phyloP scores from a whole-genome alignment of 1,140 invertebrate species.

The Drosophila leontia region DNA sequence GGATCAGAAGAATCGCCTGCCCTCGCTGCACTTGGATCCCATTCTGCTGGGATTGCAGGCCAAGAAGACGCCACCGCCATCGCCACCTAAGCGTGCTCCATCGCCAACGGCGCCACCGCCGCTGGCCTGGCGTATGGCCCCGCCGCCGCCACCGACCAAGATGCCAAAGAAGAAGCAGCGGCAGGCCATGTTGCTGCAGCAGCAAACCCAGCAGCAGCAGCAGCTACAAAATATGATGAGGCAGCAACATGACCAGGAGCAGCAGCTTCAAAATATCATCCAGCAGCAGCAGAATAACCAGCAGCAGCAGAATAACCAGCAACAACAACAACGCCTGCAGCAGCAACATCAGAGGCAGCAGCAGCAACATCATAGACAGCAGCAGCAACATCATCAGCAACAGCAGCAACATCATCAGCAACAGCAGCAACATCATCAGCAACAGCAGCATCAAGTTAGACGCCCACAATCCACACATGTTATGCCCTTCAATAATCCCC shows the following conservation, averaged over 20 bases:
- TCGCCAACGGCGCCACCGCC: constrained; percentile 40
- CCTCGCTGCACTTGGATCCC: constrained; percentile 61
- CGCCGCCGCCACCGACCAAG: constrained; percentile 32
- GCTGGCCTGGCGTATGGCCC: constrained; percentile 37
- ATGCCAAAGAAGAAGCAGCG: constrained; percentile 27
- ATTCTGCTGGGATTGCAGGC: constrained; percentile 58
- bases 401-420: constrained; percentile 4
- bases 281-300: constrained; percentile 1
- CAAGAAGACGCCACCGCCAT: constrained; percentile 18
- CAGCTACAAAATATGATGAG: constrained; percentile 18
- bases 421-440: background rate
- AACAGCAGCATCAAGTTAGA: constrained; percentile 7
- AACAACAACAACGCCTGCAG: constrained; percentile 10
- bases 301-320: constrained; percentile 1
- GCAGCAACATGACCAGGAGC: constrained; percentile 33
- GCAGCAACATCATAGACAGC: constrained; percentile 1
- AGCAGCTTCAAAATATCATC: constrained; percentile 19
- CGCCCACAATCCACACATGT: constrained; percentile 24
- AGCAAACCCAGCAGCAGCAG: constrained; percentile 12
- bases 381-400: constrained; percentile 4
- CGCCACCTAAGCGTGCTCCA: constrained; percentile 16
- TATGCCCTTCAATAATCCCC: constrained; percentile 56
- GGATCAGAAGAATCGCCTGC: constrained; percentile 66
- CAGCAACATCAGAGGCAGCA: constrained; percentile 7
- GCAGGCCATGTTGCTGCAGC: background rate